Evolutionary conservation across 1,140 invertebrate genomes (phyloP), one percentile per base, ranked within the genome.

Genomic region (Anastatus disparis): DNA sequence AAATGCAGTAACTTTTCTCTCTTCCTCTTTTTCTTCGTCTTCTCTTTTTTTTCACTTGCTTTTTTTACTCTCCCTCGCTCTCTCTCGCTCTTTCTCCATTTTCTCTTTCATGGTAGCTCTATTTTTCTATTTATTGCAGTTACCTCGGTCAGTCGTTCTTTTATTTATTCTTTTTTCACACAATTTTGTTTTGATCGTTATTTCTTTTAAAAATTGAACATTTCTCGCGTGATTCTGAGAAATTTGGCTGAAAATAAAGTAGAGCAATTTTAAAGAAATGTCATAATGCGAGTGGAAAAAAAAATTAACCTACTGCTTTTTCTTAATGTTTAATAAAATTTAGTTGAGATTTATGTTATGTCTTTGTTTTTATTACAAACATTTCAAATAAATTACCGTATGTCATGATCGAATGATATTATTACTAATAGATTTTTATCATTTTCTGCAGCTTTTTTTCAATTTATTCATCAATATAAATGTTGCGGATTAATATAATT

Each of bases 1-100:
- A 55, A 55, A 38, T 72, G 70, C 73, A 75, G 72, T 58, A 71
- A 78, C 71, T 73, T 65, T 40, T 55, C 31, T 64, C 56, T 29
- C 52, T 67, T 44, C 38, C 42, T 44, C 38, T 27, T 15, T 46
- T 59, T 40, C 52, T 20, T 20, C 27, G 8, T 24, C 48, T 22
- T 20, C 9, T 53, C 42, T 46, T 3, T 42, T 1, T 27, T 10
- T n/a, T n/a, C n/a, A n/a, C n/a, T n/a, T n/a, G n/a, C n/a, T n/a
- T n/a, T n/a, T n/a, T n/a, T n/a, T n/a, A n/a, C n/a, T n/a, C n/a
- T 3, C 27, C 35, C 17, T 50, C 26, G 3, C 13, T 15, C 12
- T 8, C 13, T 15, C 53, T 42, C n/a, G 53, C 62, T 66, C 24
- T 26, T 9, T 26, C 24, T 24, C 29, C 59, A 35, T 38, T 69